Percentiles rank a stretch among this genome's conserved stretches.
Evolutionary conservation across 2,113 vertebrate species (phyloP).

Genomic region (Tursiops truncatus): DNA sequence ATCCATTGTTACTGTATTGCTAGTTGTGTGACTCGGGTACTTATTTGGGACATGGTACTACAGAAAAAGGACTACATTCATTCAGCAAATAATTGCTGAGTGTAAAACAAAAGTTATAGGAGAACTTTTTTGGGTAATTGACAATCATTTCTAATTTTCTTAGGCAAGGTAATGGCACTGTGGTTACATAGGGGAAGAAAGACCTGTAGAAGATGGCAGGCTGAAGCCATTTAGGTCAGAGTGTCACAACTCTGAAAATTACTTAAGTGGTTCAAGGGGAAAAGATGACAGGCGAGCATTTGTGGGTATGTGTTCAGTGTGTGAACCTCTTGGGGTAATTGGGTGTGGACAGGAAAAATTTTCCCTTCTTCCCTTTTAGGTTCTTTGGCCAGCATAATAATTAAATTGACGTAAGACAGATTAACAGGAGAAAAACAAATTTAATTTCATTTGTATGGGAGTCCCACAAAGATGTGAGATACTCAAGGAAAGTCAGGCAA

Average conservation of each 20-base stretch:
- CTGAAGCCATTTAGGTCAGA: not conserved
- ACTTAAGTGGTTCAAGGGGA: not conserved
- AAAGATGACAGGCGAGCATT: not conserved
- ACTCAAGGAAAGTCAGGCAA: not conserved
- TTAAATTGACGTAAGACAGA: not conserved
- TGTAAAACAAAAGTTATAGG: not conserved
- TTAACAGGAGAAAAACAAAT: not conserved
- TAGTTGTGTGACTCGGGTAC: not conserved
- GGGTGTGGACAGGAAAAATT: not conserved
- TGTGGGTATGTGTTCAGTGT: not conserved
- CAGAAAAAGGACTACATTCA: not conserved
- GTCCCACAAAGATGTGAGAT: not conserved
- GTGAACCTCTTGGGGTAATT: not conserved
- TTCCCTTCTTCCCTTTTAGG: not conserved
- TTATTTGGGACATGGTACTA: not conserved
- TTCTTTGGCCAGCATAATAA: not conserved
- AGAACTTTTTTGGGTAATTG: not conserved
- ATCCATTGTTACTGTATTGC: not conserved
- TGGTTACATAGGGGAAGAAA: not conserved
- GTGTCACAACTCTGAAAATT: not conserved
- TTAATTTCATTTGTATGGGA: not conserved
- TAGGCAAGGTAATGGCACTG: not conserved
- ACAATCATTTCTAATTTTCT: not conserved
- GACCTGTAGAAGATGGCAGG: not conserved
- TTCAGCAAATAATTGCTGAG: not conserved